These are phyloP conservation scores for Siniperca chuatsi DNA, from an alignment of 2,113 vertebrate genomes.

Conservation along the genomic window DNA sequence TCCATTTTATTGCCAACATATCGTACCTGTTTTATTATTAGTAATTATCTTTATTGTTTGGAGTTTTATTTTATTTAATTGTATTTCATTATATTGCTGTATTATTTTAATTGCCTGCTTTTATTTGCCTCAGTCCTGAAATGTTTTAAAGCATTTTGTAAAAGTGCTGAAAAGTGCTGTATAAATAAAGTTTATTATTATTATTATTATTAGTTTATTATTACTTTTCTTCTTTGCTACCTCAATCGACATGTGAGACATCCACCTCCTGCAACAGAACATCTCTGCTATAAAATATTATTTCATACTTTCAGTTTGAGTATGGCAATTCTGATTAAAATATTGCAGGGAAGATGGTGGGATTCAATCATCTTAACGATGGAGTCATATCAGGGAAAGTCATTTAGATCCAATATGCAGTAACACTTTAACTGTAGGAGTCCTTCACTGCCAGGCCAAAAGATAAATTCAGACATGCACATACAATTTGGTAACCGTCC, in stretches of 20 bases:
- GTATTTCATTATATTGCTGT: too few relatives aligned
- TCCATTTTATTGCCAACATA: too few relatives aligned
- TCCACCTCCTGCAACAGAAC: slow-evolving; percentile 42
- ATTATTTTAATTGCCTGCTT: too few relatives aligned
- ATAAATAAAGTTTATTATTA: too few relatives aligned
- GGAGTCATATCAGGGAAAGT: slow-evolving; percentile 31
- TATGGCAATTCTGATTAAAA: slow-evolving; percentile 7
- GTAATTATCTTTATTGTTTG: too few relatives aligned
- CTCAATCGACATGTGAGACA: slow-evolving; percentile 11
- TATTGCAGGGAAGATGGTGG: not conserved
- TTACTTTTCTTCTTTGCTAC: not conserved
- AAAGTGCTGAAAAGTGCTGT: too few relatives aligned
- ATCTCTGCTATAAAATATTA: slow-evolving; percentile 28
- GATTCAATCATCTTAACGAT: slow-evolving; percentile 29
- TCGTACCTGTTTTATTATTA: too few relatives aligned
- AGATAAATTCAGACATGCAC: slow-evolving; percentile 39
- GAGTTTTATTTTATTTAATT: too few relatives aligned
- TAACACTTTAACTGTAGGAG: slow-evolving; percentile 24
- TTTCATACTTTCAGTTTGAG: slow-evolving; percentile 2
- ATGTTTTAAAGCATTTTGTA: too few relatives aligned
- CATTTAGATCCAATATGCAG: slow-evolving; percentile 16
- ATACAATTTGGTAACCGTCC: slow-evolving; percentile 15
- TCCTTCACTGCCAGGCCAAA: slow-evolving; percentile 7
- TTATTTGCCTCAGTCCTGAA: too few relatives aligned
- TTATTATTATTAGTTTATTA: too few relatives aligned